These are phyloP conservation scores for Hylia prasina DNA, from an alignment of 2,113 vertebrate species.

Conservation along the genomic window DNA sequence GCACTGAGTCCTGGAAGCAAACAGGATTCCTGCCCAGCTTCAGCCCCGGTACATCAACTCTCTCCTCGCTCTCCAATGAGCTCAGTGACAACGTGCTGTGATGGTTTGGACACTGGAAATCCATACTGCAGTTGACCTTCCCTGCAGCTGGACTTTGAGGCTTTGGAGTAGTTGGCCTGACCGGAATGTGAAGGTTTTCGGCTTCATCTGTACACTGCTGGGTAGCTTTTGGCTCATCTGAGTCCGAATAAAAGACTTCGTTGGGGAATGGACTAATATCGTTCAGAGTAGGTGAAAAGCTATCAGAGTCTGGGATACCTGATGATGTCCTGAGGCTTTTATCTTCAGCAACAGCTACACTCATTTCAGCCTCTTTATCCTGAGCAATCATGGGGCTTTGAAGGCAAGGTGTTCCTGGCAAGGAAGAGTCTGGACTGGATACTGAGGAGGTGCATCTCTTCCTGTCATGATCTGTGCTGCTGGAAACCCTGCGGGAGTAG, in stretches of 20 bases:
- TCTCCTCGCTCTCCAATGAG: conserved; percentile 70
- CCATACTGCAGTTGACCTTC: conserved; percentile 35
- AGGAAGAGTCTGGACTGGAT: conserved; percentile 28
- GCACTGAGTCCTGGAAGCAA: conserved; percentile 44
- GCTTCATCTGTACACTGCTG: conserved; percentile 8
- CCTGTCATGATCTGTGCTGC: conserved; percentile 67
- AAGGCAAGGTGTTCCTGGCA: background rate
- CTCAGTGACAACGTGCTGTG: conserved; percentile 70
- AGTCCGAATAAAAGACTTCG: conserved; percentile 46
- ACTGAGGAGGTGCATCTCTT: conserved; percentile 62
- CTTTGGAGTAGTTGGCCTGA: conserved; percentile 71
- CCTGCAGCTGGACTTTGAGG: conserved; percentile 68
- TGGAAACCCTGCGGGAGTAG: conserved; percentile 87
- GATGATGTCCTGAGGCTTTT: background rate
- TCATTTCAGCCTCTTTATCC: background rate
- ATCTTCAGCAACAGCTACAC: background rate
- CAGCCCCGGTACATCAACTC: conserved; percentile 2
- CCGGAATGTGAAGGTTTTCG: background rate
- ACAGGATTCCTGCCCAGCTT: conserved; percentile 56
- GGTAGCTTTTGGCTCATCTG: background rate
- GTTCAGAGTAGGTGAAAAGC: background rate
- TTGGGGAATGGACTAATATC: conserved; percentile 37
- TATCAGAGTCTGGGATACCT: background rate
- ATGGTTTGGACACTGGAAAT: conserved; percentile 39
- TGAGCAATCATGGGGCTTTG: background rate